Percentiles rank a stretch among this genome's conserved stretches.
phyloP scores from a whole-genome alignment of 2,797 vertebrate genomes.

The Cottoperca gobio region DNA sequence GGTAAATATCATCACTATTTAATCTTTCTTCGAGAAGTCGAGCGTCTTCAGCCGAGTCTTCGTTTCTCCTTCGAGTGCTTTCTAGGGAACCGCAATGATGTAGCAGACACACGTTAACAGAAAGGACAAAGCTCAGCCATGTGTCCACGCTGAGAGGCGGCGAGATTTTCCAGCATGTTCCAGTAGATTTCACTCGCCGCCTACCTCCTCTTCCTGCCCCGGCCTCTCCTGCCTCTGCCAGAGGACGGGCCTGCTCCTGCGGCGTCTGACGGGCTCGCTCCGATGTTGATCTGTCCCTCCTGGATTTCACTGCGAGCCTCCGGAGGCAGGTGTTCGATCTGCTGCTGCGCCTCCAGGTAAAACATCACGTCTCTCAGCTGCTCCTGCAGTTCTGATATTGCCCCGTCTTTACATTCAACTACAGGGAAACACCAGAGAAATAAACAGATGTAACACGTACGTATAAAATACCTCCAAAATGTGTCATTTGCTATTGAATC shows the following conservation, averaged over 20 bases:
- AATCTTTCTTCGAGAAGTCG: background rate
- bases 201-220: conserved; percentile 94
- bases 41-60: background rate
- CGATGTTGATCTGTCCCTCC: conserved; percentile 97
- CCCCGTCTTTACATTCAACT: conserved; percentile 88
- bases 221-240: conserved; percentile 87
- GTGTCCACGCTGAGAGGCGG: conserved; percentile 15
- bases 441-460: background rate
- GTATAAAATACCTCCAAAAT: background rate
- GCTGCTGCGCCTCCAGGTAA: conserved; percentile 94
- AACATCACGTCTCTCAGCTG: conserved; percentile 98
- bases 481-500: background rate
- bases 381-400: conserved; percentile 93
- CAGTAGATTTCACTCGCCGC: accelerated
- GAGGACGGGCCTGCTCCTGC: conserved; percentile 65
- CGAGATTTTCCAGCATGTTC: conserved; percentile 5
- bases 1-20: conserved; percentile 2
- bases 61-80: background rate
- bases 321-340: conserved; percentile 92
- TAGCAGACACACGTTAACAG: conserved; percentile 1
- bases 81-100: conserved; percentile 7
- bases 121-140: background rate
- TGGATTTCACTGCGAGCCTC: conserved; percentile 95
- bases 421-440: background rate
- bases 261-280: conserved; percentile 72